Evolutionary conservation across 2,113 vertebrate genomes (phyloP), one percentile per base, ranked within the genome.

Genomic region (Taurulus bubalis): DNA sequence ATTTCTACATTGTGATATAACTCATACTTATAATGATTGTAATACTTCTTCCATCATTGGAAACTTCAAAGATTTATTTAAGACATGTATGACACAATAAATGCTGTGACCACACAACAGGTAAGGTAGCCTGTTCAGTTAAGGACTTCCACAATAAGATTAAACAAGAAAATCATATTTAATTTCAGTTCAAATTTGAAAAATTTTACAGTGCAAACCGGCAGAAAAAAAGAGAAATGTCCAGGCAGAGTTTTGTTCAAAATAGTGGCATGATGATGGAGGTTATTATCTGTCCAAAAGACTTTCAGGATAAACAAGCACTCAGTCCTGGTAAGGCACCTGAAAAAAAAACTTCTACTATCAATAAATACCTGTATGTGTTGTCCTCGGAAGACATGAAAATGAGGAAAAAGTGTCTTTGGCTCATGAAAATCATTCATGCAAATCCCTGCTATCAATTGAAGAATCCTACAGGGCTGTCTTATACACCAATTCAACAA

Each of bases 311-410:
- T 77, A 79, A 71, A 88, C 58, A 85, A 77, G 47, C 56, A 72
- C 63, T 75, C 63, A 63, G 11, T 67, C 24, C 58, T 15, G 66
- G 40, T 88, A 93, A 94, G 93, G 92, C 93, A 92, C 90, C 38
- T 62, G n/a, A 49, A 66, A 81, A 20, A 77, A 49, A 78, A 77
- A 53, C 40, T 6, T 7, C 40, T 71, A 79, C 59, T 51, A 79
- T 47, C 64, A 87, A 80, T 86, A 81, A 81, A 88, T 83, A 75
- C 45, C 42, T 75, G n/a, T 36, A 69, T 65, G 55, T 72, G 15
- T 42, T 16, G 71, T 65, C 49, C 22, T 71, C 66, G 84, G 89
- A 90, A 87, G 85, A 91, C 90, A 56, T 63, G 74, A 70, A 10
- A 68, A 40, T 77, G 53, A 51, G 36, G 42, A 47, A 40, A 65